Evolutionary conservation across 2,797 vertebrate genomes (phyloP).

Genomic region (Setipinna tenuifilis): DNA sequence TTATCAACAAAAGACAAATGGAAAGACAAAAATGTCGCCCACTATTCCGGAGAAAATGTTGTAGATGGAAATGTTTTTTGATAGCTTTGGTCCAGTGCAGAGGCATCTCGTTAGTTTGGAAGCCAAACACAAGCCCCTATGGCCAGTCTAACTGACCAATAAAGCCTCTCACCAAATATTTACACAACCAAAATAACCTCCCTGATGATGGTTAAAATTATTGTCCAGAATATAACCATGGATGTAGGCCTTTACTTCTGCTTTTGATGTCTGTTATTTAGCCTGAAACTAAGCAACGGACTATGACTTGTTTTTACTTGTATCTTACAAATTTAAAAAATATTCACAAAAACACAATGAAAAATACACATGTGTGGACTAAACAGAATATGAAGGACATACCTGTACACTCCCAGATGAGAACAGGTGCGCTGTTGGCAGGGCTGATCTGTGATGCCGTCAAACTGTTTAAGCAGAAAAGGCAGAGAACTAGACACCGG

Average conservation of each 20-base stretch:
- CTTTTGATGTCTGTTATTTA: neutral
- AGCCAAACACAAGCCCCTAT: neutral
- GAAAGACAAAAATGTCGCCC: neutral
- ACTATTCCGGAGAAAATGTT: neutral
- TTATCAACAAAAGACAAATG: neutral
- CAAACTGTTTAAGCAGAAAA: constrained; percentile 42
- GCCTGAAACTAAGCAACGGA: neutral
- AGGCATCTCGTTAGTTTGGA: neutral
- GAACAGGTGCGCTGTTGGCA: constrained; percentile 62
- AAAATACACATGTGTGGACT: neutral
- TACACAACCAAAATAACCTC: neutral
- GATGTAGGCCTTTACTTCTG: neutral
- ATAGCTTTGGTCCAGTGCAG: neutral
- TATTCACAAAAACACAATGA: neutral
- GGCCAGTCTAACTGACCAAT: neutral
- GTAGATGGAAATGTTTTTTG: neutral
- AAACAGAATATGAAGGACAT: neutral
- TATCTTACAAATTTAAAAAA: neutral
- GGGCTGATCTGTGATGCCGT: constrained; percentile 36
- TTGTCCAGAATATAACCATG: neutral
- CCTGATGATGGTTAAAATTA: neutral
- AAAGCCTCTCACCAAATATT: neutral
- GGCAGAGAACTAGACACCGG: constrained; percentile 63
- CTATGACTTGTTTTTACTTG: neutral
- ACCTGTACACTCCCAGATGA: constrained; percentile 59